Conservation (phyloP, 2,797 vertebrate species). For the Megalops cyprinoides region DNA sequence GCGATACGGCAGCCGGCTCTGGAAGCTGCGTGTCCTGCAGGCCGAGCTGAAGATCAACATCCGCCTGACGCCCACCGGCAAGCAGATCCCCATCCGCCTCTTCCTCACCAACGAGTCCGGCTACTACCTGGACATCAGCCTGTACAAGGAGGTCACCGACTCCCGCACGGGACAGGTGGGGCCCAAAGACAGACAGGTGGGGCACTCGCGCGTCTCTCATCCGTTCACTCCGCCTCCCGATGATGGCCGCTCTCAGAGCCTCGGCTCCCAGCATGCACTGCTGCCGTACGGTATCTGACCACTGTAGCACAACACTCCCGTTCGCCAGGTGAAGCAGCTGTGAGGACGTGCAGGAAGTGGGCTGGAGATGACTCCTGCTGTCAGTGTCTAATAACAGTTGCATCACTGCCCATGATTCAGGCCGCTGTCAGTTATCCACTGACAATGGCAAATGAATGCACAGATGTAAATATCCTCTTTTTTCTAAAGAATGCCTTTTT, state of each 20-base stretch:
- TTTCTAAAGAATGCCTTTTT: no score
- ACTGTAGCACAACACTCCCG: not conserved
- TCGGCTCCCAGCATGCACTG: not conserved
- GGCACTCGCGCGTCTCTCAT: constrained; percentile 2
- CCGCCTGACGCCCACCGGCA: constrained; percentile 76
- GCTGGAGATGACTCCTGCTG: no score
- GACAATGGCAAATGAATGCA: no score
- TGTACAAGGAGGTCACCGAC: constrained; percentile 90
- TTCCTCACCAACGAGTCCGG: constrained; percentile 94
- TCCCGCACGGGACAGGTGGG: constrained; percentile 78
- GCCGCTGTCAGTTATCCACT: no score
- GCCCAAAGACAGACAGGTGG: constrained; percentile 32
- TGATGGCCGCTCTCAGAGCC: not conserved
- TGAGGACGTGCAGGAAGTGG: not conserved
- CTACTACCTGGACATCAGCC: constrained; percentile 95
- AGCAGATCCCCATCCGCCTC: constrained; percentile 85
- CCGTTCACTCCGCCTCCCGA: not conserved
- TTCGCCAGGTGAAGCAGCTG: not conserved
- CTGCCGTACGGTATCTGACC: not conserved
- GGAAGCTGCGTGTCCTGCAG: constrained; percentile 93
- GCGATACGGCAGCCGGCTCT: constrained; percentile 92
- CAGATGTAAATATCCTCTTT: no score
- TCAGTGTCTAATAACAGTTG: no score
- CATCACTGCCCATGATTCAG: no score
- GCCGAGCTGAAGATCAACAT: constrained; percentile 98